Evolutionary conservation across 2,888 invertebrate species (phyloP).

Genomic region (Hylaea fasciaria): DNA sequence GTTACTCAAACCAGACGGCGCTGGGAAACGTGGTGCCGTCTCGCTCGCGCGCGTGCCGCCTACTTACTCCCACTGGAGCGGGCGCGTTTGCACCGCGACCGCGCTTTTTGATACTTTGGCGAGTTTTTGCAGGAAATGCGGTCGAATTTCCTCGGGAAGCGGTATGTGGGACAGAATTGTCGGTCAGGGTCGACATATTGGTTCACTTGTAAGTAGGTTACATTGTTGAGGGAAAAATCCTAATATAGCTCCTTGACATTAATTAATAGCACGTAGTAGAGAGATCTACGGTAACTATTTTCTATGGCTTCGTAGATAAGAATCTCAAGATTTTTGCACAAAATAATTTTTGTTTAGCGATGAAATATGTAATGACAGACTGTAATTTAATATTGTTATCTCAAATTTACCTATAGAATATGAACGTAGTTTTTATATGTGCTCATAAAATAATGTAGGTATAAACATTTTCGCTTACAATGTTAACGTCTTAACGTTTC

Average conservation of each 20-base stretch:
- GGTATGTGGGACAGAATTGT: slow-evolving; percentile 10
- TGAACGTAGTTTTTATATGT: no score
- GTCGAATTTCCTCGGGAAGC: slow-evolving; percentile 15
- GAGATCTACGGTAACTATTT: background rate
- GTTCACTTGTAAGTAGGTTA: background rate
- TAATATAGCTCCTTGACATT: no score
- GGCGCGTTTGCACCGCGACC: slow-evolving; percentile 55
- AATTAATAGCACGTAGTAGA: no score
- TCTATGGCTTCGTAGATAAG: background rate
- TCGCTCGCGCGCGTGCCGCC: slow-evolving; percentile 68
- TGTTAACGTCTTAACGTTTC: no score
- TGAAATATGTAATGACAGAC: no score
- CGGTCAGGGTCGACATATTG: slow-evolving; percentile 4
- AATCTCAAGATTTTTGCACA: no score
- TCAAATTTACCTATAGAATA: no score
- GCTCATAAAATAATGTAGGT: no score
- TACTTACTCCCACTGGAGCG: slow-evolving; percentile 68
- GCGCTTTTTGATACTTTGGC: slow-evolving; percentile 67
- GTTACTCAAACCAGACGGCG: slow-evolving; percentile 58
- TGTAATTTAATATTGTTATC: no score
- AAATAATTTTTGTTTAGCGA: no score
- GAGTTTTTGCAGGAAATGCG: slow-evolving; percentile 39
- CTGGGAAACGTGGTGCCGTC: slow-evolving; percentile 49
- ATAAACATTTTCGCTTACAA: no score
- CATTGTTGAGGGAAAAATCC: background rate